Base-by-base conservation (phyloP, 2,888 invertebrate genomes). In the Euphydryas editha region DNA sequence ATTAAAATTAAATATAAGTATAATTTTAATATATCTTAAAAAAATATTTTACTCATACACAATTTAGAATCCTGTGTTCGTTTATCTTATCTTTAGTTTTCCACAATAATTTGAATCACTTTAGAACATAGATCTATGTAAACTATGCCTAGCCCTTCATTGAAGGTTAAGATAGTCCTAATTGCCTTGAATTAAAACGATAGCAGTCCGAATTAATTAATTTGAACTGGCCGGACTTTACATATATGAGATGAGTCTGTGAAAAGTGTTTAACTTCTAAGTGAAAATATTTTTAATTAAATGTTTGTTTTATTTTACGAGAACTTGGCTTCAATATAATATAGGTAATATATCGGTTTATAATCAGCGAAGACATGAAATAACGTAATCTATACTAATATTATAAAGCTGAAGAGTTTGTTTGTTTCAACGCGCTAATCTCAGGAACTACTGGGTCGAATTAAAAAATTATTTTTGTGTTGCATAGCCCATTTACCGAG, bases 41-140 rank as follows among this genome's bases (percentile, higher is more conserved):
- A n/a, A n/a, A 36, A 7, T 36, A 36, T 36, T 36, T 36, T 7
- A 7, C 36, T 36, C 36, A 36, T 3, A 39, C 1, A 15, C 11
- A 15, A 39, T 39, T 39, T 39, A 39, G 15, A 42, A 42, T n/a
- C n/a, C n/a, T n/a, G 1, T 44, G 15, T n/a, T n/a, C 15, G 4
- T 44, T 44, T 44, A n/a, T 44, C 42, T 44, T n/a, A 44, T n/a
- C 42, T 44, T 44, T n/a, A 44, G n/a, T 44, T 44, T 44, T 44
- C 42, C n/a, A n/a, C n/a, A 44, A 44, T n/a, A 1, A n/a, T 6
- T n/a, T 44, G n/a, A n/a, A n/a, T 15, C 11, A 39, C 39, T 8
- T 30, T 30, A 30, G 30, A 30, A 30, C 30, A 30, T 30, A 30
- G 15, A 47, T 47, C 5, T 20, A 20, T 20, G 13, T 47, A 13